phyloP scores from a whole-genome alignment of 2,113 vertebrate genomes.

The sheep (Ovis aries) region DNA sequence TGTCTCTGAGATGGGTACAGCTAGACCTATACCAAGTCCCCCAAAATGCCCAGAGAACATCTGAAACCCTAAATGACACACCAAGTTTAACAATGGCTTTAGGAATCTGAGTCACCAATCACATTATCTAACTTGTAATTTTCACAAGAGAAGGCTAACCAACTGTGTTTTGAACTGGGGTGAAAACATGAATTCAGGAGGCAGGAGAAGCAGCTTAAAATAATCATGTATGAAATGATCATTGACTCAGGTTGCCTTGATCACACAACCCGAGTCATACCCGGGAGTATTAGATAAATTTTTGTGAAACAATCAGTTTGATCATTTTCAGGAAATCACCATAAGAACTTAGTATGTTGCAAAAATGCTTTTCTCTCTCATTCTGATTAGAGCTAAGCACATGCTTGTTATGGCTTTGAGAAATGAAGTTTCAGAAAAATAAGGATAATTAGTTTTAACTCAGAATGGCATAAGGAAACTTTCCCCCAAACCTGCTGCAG shows the following conservation, averaged over 20 bases:
- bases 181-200: neutral
- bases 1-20: neutral
- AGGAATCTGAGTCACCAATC: neutral
- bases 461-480: neutral
- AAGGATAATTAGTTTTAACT: neutral
- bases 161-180: neutral
- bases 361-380: neutral
- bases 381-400: neutral
- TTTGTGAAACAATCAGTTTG: neutral
- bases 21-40: accelerated
- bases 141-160: neutral
- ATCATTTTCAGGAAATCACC: neutral
- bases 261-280: neutral
- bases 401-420: neutral
- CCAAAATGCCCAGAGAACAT: neutral
- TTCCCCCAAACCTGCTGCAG: neutral
- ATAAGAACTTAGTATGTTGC: neutral
- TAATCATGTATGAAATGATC: neutral
- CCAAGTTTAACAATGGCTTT: neutral
- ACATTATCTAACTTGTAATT: neutral
- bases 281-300: neutral
- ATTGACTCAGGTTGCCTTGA: neutral
- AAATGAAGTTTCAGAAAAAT: neutral
- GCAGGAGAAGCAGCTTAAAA: neutral
- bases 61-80: neutral